Base-by-base conservation (phyloP, 1,140 invertebrate genomes). In the Sarcophaga peregrina region DNA sequence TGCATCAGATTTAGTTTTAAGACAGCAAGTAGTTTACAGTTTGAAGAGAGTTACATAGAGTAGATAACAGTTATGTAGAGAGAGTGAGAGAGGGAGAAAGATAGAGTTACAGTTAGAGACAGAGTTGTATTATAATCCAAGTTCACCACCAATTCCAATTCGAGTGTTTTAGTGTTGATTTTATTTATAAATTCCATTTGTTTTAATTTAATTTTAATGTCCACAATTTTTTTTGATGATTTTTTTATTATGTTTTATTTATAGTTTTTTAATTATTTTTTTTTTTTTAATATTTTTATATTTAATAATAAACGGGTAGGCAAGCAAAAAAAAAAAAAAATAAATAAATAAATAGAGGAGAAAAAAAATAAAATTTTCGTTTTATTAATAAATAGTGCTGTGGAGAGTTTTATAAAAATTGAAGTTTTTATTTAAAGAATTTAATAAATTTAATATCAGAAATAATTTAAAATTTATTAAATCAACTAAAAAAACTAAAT, bases 321-420 rank as follows among this genome's bases (percentile, higher is more conserved):
- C 62, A 68, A n/a, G 62, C 62, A 58, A 58, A 58, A 68, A 37
- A 37, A 37, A 2, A 37, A 37, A 37, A 58, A 58, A 58, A 68
- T 2, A 37, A 37, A 2, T 2, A 37, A 37, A 37, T 37, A 37
- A 37, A 37, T 37, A n/a, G 17, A 20, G 62, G 17, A 20, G n/a
- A n/a, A n/a, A n/a, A 68, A 25, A 68, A 68, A 20, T 68, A 20
- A 68, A 15, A 68, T 68, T n/a, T 68, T 68, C n/a, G n/a, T n/a
- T 10, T 68, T 68, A 68, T 68, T 68, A 68, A 20, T 68, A 20
- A 68, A 20, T 8, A 20, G 58, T 58, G 52, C 52, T 15, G n/a
- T 58, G 11, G 5, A 15, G 52, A 58, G 52, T 62, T 68, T 68
- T 17, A 20, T 68, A 20, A 20, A 11, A 58, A 9, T 13, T 58